Evolutionary conservation across 92 coral and sea anemone genomes (phyloP), one percentile per base, ranked within the genome.

Genomic region (Palythoa grandis): DNA sequence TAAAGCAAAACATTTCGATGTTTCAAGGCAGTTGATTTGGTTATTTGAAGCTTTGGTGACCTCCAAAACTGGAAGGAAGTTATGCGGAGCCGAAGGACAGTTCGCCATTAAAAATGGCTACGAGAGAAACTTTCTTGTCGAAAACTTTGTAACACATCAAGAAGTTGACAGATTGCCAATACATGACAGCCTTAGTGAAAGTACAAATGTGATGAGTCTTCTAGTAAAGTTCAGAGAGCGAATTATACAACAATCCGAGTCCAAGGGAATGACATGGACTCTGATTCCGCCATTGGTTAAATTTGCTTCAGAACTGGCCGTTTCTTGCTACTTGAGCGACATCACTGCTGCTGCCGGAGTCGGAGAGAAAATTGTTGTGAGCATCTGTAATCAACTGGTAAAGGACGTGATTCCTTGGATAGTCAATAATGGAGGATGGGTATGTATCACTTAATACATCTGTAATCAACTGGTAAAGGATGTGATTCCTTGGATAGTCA

Each of bases 401-500:
- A 38, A 57, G 53, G 83, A 78, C 2, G 53, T 58, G 13, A 52
- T 78, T 25, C 83, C 83, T 7, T 78, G 83, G 83, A 35, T 78
- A 10, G 39, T 52, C 8, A 78, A 1, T 69, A 58, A 78, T 57
- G 83, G 83, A 57, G 70, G 83, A 57, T 29, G 35, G 35, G 35
- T 29, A 29, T 29, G 35, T 29, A 29, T 29, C 35, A n/a, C n/a
- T n/a, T n/a, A n/a, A n/a, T n/a, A n/a, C 43, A 78, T 78, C 70
- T 78, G 83, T 11, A 57, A 20, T 35, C 56, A 56, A 19, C 43
- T 78, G 37, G 70, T 78, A 2, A 38, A 57, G 29, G 83, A 78
- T 3, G 53, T 58, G 13, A 52, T 78, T 25, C 83, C 83, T 7
- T 78, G 83, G 83, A 35, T 78, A 10, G 39, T 52, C 9, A 78